Evolutionary conservation across 2,888 invertebrate genomes (phyloP).

Genomic region (Drosophila melanosoma): DNA sequence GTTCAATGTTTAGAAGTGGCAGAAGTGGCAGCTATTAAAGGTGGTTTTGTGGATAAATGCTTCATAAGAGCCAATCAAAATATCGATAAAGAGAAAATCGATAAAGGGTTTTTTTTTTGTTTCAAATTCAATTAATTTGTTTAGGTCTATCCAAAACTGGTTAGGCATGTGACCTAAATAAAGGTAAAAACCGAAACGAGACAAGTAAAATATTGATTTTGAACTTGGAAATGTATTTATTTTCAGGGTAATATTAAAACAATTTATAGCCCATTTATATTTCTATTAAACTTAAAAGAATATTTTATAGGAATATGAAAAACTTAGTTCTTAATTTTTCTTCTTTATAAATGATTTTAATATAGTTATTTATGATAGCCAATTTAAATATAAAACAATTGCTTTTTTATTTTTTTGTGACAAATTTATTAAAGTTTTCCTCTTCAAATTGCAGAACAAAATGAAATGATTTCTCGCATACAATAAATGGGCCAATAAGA

Average conservation of each 20-base stretch:
- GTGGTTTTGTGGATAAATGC: slow-evolving; percentile 20
- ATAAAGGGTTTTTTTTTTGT: background rate
- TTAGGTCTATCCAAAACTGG: background rate
- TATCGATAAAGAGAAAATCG: background rate
- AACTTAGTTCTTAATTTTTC: background rate
- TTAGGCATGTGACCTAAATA: background rate
- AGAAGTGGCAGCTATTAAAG: slow-evolving; percentile 23
- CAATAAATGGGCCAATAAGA: background rate
- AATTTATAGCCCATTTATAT: background rate
- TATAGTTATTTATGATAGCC: background rate
- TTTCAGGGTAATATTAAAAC: too few relatives aligned
- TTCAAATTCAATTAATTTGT: background rate
- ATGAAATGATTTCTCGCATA: background rate
- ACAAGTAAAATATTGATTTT: background rate
- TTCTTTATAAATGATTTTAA: background rate
- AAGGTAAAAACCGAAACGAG: background rate
- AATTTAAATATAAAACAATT: background rate
- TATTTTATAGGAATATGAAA: background rate
- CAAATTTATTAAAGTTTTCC: background rate
- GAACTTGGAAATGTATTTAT: too few relatives aligned
- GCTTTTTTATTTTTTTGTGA: background rate
- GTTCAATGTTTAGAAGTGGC: slow-evolving; percentile 34
- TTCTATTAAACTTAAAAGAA: background rate
- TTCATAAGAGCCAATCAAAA: slow-evolving; percentile 39
- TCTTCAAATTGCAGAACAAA: background rate